Base-by-base conservation (phyloP, 2,888 invertebrate genomes). In the Oscheius myriophilus region DNA sequence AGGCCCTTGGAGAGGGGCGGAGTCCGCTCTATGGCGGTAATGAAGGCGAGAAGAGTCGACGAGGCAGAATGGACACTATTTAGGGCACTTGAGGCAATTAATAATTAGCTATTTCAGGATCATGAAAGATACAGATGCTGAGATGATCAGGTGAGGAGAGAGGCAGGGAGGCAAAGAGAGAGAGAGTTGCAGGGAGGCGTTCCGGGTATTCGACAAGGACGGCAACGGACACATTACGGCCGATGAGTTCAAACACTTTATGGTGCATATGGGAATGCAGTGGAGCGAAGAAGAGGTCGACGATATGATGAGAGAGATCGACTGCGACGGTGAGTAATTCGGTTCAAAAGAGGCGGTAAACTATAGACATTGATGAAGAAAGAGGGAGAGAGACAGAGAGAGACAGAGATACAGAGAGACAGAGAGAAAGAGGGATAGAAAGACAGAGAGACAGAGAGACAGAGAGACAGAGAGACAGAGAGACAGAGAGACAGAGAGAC, bases 191-290 rank as follows among this genome's bases (percentile, higher is more conserved):
- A 73, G 85, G 12, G 85, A 85, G 57, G 85, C 85, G 3, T 85
- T 86, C 74, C 79, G 84, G 43, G 78, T 84, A 16, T 78, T 78
- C 69, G 78, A 78, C 58, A 67, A 71, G 18, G 78, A 78, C 67
- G 67, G 76, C 55, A 78, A 78, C 51, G 84, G 84, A 3, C 76
- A 78, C 45, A 84, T 83, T 52, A 84, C 83, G 0, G 82, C 82
- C 39, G 75, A 79, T 53, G 82, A 82, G 70, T 82, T 82, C 69
- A 81, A 78, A 52, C 70, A 82, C 55, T 82, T 82, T 67, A 82
- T 82, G 82, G 79, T 78, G 11, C 79, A 84, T 67, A 84, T 84
- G 84, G 84, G 84, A 54, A 84, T 84, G 84, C 83, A 83, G 70
- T 84, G 85, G 75, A 83, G 81, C 62, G 84, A 84, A 62, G 75